Base-by-base conservation (phyloP, 1,140 invertebrate genomes). In the Tyrophagus putrescentiae region DNA sequence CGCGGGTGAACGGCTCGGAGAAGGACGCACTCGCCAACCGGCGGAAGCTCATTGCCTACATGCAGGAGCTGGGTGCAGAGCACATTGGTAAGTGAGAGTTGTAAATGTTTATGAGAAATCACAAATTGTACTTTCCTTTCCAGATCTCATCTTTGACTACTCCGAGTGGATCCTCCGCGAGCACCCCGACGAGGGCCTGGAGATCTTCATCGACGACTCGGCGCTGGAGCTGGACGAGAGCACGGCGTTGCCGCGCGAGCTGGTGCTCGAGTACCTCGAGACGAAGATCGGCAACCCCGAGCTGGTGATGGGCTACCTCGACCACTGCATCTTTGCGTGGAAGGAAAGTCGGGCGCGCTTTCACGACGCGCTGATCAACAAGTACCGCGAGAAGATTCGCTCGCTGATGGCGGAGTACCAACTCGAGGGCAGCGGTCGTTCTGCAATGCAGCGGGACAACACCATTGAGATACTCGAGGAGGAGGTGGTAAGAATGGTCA, bases 161-260 rank as follows among this genome's bases (percentile, higher is more conserved):
- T 80, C 90, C n/a, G 82, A 85, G 61, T 94, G 89, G 87, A 84
- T 98, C 42, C 71, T 98, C 21, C 80, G 82, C 62, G 78, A 83
- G 66, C 76, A 87, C 72, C 88, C 90, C 1, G 83, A 88, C 65
- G 86, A 94, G 72, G 93, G 91, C 11, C 72, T 97, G 0, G 83
- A 85, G 71, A 96, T 96, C 69, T 97, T 96, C 70, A 94, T 84
- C 56, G 92, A 95, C 72, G 87, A 95, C 70, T 75, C 87, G 9
- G 72, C 81, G 56, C 9, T 29, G 16, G 89, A 92, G 79, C 84
- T 90, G 0, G 88, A 95, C 72, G 78, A 82, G 36, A 18, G 13
- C 4, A 27, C 25, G 3, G 73, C 97, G 21, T 32, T 61, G n/a
- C 89, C 93, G 0, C 76, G 92, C 61, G 82, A 88, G 33, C 81